A percentile compares a stretch with the other conserved stretches of the same genome.
phyloP scores from a whole-genome alignment of 2,888 invertebrate species.

The Lasioglossum figueresi region DNA sequence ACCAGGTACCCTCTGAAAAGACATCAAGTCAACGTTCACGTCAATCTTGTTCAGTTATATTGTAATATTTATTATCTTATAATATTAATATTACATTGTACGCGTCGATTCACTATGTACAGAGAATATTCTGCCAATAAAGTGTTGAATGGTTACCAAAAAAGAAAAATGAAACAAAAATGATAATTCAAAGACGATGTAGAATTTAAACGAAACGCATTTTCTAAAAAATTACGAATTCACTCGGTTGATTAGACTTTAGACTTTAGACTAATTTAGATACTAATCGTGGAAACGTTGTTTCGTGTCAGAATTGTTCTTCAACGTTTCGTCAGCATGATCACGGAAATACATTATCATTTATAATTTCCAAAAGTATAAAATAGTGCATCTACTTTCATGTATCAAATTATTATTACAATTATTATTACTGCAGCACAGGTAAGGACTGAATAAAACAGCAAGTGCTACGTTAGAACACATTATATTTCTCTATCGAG shows the following conservation, averaged over 20 bases:
- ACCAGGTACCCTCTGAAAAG: slow-evolving; percentile 60
- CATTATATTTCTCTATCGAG: slow-evolving; percentile 27
- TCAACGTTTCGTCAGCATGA: neutral
- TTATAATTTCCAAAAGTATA: neutral
- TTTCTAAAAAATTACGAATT: neutral
- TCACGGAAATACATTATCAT: neutral
- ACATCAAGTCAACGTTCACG: slow-evolving; percentile 73
- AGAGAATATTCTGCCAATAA: slow-evolving; percentile 81
- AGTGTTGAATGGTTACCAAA: slow-evolving; percentile 78
- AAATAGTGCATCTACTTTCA: neutral
- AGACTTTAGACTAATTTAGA: neutral
- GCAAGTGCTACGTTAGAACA: slow-evolving; percentile 19
- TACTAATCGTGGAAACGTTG: neutral
- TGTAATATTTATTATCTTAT: slow-evolving; percentile 72
- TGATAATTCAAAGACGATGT: neutral
- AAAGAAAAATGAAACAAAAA: slow-evolving; percentile 47
- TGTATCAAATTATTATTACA: neutral
- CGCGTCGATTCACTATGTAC: slow-evolving; percentile 75
- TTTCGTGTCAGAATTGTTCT: neutral
- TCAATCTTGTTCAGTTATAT: slow-evolving; percentile 71
- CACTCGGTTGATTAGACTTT: neutral
- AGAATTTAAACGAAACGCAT: neutral
- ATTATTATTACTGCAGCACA: neutral
- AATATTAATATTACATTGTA: slow-evolving; percentile 70
- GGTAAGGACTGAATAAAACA: slow-evolving; percentile 35